A percentile compares a stretch with the other conserved stretches of the same genome.
Conservation (phyloP, 2,888 invertebrate species). For the Rapana venosa region DNA sequence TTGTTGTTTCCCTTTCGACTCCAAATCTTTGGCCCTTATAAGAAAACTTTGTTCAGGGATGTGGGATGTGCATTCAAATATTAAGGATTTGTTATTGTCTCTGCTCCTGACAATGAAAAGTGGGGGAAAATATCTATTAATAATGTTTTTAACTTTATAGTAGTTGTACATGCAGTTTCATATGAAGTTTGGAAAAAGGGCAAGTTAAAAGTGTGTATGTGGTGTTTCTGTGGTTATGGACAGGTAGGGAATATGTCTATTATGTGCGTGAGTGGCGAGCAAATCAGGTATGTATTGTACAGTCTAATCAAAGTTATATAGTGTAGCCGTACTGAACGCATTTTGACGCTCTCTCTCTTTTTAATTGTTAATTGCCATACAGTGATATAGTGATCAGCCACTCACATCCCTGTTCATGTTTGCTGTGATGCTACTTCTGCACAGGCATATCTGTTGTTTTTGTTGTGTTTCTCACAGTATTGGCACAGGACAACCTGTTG, state of each 20-base stretch:
- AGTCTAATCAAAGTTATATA: too few relatives aligned
- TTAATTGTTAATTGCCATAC: background rate
- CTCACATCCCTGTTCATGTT: constrained; percentile 27
- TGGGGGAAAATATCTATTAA: background rate
- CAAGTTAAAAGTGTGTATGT: too few relatives aligned
- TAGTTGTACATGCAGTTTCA: too few relatives aligned
- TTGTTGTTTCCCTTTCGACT: constrained; percentile 37
- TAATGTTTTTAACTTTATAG: too few relatives aligned
- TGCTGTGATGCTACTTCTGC: constrained; percentile 18
- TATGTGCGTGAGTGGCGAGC: too few relatives aligned
- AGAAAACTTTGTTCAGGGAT: background rate
- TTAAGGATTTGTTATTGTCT: background rate
- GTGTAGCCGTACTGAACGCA: background rate
- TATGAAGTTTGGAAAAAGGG: too few relatives aligned
- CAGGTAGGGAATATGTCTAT: too few relatives aligned
- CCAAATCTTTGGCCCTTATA: background rate
- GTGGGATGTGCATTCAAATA: constrained; percentile 14
- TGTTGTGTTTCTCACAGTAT: constrained; percentile 37
- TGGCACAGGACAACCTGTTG: background rate
- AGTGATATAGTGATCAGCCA: background rate
- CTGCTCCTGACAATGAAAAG: background rate
- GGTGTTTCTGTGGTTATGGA: too few relatives aligned
- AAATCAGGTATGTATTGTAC: too few relatives aligned
- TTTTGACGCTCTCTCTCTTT: background rate
- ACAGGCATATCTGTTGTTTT: constrained; percentile 35